Evolutionary conservation across 2,888 invertebrate genomes (phyloP).

Genomic region (Clusia tigrina): DNA sequence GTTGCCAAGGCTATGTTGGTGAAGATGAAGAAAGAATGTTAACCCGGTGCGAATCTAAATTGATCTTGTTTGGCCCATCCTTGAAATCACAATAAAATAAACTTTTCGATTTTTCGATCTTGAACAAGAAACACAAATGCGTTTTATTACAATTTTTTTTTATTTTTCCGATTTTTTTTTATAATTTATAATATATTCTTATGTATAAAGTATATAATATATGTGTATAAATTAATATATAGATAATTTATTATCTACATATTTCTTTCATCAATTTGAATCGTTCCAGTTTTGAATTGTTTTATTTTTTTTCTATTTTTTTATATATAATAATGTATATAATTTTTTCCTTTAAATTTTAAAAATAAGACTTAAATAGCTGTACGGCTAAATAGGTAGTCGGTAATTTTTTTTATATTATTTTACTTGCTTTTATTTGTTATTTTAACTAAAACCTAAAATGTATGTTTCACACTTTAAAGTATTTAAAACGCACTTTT

Average conservation of each 20-base stretch:
- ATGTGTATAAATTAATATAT: slow-evolving; percentile 27
- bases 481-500: neutral
- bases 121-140: no score
- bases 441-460: neutral
- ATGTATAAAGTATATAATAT: neutral
- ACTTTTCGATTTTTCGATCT: no score
- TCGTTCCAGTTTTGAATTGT: neutral
- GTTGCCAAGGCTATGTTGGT: slow-evolving; percentile 76
- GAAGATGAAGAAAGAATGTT: slow-evolving; percentile 12
- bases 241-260: slow-evolving; percentile 51
- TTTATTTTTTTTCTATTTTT: neutral
- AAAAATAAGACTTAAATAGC: slow-evolving; percentile 13
- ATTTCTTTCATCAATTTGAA: slow-evolving; percentile 26
- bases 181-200: slow-evolving; percentile 38
- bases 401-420: neutral
- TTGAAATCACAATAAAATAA: no score
- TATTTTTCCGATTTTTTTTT: neutral
- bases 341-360: slow-evolving; percentile 2
- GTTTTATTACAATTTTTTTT: slow-evolving; percentile 13
- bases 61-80: no score
- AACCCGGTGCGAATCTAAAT: no score
- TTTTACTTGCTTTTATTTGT: neutral
- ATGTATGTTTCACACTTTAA: slow-evolving; percentile 5
- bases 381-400: slow-evolving; percentile 19
- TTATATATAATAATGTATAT: neutral